Conservation (phyloP, 2,888 invertebrate species). For the Metellina segmentata region DNA sequence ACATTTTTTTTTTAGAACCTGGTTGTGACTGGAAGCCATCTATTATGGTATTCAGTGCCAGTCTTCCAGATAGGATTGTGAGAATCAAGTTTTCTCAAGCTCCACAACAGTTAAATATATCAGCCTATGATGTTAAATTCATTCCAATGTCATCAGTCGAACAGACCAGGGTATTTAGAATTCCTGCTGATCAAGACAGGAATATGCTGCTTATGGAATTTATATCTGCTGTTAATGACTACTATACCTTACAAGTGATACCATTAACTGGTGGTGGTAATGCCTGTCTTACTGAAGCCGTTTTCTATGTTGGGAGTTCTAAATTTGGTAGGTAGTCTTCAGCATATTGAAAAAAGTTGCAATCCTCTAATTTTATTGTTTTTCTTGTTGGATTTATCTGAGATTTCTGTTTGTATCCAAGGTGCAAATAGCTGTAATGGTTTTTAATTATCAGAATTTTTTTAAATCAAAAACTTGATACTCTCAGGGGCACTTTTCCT, state of each 20-base stretch:
- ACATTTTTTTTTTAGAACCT: neutral
- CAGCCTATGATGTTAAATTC: conserved; percentile 2
- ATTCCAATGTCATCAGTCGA: neutral
- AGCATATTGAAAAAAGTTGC: no score
- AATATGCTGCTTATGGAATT: conserved; percentile 8
- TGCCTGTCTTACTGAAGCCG: neutral
- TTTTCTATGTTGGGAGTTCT: neutral
- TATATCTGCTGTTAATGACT: neutral
- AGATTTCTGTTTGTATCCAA: no score
- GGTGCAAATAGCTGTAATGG: no score
- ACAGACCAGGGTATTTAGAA: neutral
- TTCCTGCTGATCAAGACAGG: neutral
- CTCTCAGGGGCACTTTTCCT: no score
- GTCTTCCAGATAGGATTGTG: neutral
- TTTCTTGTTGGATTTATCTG: no score
- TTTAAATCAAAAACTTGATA: no score
- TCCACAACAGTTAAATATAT: neutral
- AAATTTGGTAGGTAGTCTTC: conserved; percentile 7
- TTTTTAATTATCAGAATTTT: no score
- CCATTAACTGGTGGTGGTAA: neutral
- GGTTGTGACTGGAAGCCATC: neutral
- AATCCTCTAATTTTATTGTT: no score
- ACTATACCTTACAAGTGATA: neutral
- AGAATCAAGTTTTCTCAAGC: conserved; percentile 23
- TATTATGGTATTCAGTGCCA: conserved; percentile 1